A percentile compares a stretch with the other conserved stretches of the same genome.
Evolutionary conservation across 2,888 invertebrate species (phyloP).

Genomic region (Chaetogeoica ovagalla): DNA sequence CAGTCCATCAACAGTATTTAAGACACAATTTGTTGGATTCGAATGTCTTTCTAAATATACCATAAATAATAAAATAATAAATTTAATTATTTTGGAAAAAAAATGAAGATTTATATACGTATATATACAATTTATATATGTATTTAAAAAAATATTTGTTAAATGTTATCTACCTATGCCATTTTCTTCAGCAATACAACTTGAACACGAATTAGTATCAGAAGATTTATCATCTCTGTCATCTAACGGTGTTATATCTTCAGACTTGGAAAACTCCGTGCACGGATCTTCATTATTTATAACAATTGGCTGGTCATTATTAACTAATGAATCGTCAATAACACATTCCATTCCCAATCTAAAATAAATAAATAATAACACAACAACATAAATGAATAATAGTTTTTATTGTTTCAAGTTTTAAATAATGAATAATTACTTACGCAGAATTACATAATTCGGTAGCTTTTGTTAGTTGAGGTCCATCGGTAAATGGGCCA

Average conservation of each 20-base stretch:
- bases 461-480: conserved; percentile 40
- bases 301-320: conserved; percentile 35
- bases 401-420: background rate
- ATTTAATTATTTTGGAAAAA: background rate
- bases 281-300: conserved; percentile 23
- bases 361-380: conserved; percentile 1
- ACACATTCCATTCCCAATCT: conserved; percentile 40
- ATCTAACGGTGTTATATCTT: conserved; percentile 27
- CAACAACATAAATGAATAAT: background rate
- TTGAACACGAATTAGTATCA: conserved; percentile 38
- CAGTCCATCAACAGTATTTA: conserved; percentile 75
- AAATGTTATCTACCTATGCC: conserved; percentile 15
- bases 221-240: conserved; percentile 44
- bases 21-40: conserved; percentile 52
- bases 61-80: background rate
- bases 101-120: background rate
- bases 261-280: conserved; percentile 20
- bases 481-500: conserved; percentile 45
- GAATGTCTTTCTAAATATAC: conserved; percentile 51
- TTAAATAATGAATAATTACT: background rate
- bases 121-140: background rate
- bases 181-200: conserved; percentile 43
- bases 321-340: conserved; percentile 10
- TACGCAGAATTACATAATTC: conserved; percentile 46
- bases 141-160: background rate